A percentile compares a stretch with the other conserved stretches of the same genome.
phyloP scores from a whole-genome alignment of 2,797 vertebrate genomes.

The Xenentodon cancila region DNA sequence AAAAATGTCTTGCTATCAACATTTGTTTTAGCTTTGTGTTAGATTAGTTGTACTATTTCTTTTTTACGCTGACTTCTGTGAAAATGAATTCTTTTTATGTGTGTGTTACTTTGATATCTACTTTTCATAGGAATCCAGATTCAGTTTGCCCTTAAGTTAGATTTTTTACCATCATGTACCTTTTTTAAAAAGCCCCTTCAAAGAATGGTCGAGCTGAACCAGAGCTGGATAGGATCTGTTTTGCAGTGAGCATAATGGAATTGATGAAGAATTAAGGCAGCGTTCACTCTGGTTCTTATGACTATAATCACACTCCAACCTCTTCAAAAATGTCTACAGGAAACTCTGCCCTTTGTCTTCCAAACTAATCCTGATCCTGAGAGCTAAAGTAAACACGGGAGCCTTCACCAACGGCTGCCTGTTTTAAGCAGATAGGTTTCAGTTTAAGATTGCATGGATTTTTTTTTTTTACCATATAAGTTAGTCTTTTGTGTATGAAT shows the following conservation, averaged over 20 bases:
- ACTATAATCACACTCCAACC: conserved; percentile 35
- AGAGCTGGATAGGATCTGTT: conserved; percentile 1
- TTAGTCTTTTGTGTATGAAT: conserved; percentile 24
- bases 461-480: conserved; percentile 30
- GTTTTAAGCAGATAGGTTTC: conserved; percentile 41
- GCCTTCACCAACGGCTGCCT: conserved; percentile 37
- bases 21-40: too few species aligned
- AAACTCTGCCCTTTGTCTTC: conserved; percentile 71
- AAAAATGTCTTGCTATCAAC: too few species aligned
- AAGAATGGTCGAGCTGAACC: too few species aligned
- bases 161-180: too few species aligned
- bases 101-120: too few species aligned
- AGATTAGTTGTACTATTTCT: too few species aligned
- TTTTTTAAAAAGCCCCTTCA: too few species aligned
- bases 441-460: conserved; percentile 26
- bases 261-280: conserved; percentile 2
- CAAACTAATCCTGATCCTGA: conserved; percentile 56
- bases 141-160: too few species aligned
- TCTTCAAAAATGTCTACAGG: conserved; percentile 54
- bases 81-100: too few species aligned
- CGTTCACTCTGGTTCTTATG: conserved; percentile 6
- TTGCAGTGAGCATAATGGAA: conserved; percentile 4
- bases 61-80: too few species aligned
- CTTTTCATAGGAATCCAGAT: too few species aligned
- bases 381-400: conserved; percentile 65